Evolutionary conservation across 2,888 invertebrate species (phyloP), one percentile per base, ranked within the genome.

Genomic region (Conchocele bisecta): DNA sequence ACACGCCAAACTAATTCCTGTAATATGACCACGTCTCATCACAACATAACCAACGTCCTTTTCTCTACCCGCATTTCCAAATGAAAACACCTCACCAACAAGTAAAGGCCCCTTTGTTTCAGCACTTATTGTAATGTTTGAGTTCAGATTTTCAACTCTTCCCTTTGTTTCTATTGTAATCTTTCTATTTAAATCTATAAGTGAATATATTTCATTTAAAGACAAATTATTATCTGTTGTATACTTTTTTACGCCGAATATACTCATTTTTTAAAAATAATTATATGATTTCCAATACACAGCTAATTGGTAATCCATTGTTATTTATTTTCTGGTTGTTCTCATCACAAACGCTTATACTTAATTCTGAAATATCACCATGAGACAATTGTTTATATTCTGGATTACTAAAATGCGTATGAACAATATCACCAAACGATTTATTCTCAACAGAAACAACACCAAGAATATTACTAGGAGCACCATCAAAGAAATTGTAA

Each of bases 51-150:
- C 65, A 65, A 42, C 57, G 29, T 50, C 57, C n/a, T 15, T 29
- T 56, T 64, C 54, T 44, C 64, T 64, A 46, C 64, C 64, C 13
- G 54, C 64, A 64, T 64, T 56, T 29, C 65, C 65, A 65, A 65
- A 57, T 22, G 57, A 57, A 37, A 65, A 57, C 29, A 65, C 28
- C 44, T 65, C 65, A 50, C 53, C 33, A 28, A 57, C 46, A 31
- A 57, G 20, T 15, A 65, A 42, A 37, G 65, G 33, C 11, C 56
- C 65, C 24, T 57, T 65, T 53, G 53, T 56, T 33, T 56, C 64
- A 50, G 64, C 64, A 35, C 50, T 41, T 64, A 64, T 64, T 64
- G 64, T 50, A 65, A 65, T 64, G 26, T 29, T 59, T 9, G 35
- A 7, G 54, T 31, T 64, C 46, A 64, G 48, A 64, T 54, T 64